Percentiles rank a stretch among this genome's conserved stretches.
Evolutionary conservation across 2,113 vertebrate genomes (phyloP).

Genomic region (Rhynchopsitta pachyrhyncha): DNA sequence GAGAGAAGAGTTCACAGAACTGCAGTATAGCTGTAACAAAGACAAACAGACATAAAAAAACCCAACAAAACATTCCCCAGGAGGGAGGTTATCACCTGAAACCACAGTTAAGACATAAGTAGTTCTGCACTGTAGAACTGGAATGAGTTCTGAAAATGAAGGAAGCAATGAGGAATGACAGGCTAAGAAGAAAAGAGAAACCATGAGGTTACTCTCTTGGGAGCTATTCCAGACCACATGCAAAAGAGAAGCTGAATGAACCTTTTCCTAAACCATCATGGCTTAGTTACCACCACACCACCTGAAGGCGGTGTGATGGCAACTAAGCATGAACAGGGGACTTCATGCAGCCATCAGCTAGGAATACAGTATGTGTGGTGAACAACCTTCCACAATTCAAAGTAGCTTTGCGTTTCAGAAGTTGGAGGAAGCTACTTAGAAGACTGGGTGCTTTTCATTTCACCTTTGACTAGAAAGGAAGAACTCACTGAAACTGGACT

Average conservation of each 20-base stretch:
- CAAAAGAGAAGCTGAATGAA: neutral
- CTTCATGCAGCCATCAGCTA: neutral
- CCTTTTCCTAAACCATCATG: neutral
- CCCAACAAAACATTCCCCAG: rapidly evolving
- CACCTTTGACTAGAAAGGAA: neutral
- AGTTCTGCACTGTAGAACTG: neutral
- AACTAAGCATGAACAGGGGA: neutral
- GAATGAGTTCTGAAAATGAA: neutral
- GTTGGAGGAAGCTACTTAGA: neutral
- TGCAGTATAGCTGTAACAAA: neutral
- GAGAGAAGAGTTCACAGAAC: neutral
- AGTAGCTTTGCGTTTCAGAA: neutral
- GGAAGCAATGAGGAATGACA: neutral
- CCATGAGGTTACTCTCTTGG: neutral
- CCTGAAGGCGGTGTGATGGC: neutral
- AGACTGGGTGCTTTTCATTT: neutral
- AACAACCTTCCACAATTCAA: neutral
- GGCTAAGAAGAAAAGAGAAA: neutral
- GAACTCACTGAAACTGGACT: neutral
- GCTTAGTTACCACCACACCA: neutral
- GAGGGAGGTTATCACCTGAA: neutral
- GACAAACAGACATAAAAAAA: neutral
- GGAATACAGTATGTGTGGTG: neutral
- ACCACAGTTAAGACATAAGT: neutral
- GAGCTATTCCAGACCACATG: neutral